A percentile compares a stretch with the other conserved stretches of the same genome.
These are phyloP conservation scores for Thunnus albacares DNA, from an alignment of 2,797 vertebrate species.

Conservation along the genomic window DNA sequence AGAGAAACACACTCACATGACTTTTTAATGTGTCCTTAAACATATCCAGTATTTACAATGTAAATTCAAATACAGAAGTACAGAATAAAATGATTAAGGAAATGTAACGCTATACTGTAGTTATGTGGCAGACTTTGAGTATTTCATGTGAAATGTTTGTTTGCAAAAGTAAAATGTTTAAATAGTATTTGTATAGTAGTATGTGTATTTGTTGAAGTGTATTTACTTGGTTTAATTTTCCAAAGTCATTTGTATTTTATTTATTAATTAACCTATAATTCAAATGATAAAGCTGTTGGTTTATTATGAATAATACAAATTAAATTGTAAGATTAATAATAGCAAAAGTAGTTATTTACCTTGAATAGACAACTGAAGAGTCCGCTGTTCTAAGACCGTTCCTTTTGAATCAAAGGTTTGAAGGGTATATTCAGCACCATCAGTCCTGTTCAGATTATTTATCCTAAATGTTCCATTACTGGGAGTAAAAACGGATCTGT, in stretches of 20 bases:
- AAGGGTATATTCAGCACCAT: slow-evolving; percentile 49
- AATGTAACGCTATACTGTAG: background rate
- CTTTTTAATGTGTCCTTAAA: background rate
- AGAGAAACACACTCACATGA: slow-evolving; percentile 16
- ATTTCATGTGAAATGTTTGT: background rate
- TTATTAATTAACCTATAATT: too few species aligned
- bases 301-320: background rate
- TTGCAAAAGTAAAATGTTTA: background rate
- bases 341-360: slow-evolving; percentile 40
- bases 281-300: background rate
- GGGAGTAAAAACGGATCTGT: slow-evolving; percentile 38
- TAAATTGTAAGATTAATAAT: background rate
- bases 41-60: background rate
- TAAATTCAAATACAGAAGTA: background rate
- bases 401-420: fast-evolving
- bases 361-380: slow-evolving; percentile 60
- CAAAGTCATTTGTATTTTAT: too few species aligned
- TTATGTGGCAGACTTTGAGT: background rate
- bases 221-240: too few species aligned
- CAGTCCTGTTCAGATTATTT: slow-evolving; percentile 21
- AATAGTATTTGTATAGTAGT: background rate
- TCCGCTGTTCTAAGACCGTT: fast-evolving
- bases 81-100: background rate
- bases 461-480: slow-evolving; percentile 54
- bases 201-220: background rate